These are phyloP conservation scores for Mimumesa dahlbomi DNA, from an alignment of 2,888 invertebrate genomes.

Conservation along the genomic window DNA sequence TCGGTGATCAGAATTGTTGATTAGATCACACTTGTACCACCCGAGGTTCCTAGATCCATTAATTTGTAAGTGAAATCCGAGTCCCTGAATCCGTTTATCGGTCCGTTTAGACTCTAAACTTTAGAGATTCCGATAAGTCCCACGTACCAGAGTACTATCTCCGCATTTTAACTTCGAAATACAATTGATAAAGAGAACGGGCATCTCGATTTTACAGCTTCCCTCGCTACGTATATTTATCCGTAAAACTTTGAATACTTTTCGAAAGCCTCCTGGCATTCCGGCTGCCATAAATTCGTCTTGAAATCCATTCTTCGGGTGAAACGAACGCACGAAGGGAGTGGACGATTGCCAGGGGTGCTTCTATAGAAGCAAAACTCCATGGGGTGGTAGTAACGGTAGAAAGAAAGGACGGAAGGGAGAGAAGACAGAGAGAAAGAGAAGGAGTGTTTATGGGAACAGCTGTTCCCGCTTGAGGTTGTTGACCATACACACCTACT, in stretches of 20 bases:
- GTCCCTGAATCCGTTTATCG: no score
- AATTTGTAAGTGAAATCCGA: no score
- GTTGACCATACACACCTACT: conserved; percentile 41
- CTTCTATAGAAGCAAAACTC: not conserved
- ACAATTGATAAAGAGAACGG: no score
- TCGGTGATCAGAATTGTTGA: no score
- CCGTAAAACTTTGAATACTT: not conserved
- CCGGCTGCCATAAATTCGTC: not conserved
- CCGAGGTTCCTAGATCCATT: no score
- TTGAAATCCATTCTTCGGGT: not conserved
- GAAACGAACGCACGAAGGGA: not conserved
- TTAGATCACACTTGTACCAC: no score
- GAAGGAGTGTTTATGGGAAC: conserved; percentile 42
- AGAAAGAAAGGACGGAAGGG: conserved; percentile 1
- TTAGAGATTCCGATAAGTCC: no score
- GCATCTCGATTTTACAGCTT: no score
- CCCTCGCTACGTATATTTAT: no score
- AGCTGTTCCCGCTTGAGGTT: conserved; percentile 42
- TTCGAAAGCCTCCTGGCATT: not conserved
- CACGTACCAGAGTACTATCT: no score
- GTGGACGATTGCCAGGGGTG: not conserved
- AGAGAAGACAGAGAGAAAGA: conserved; percentile 1
- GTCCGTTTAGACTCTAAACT: no score
- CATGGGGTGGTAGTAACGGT: not conserved
- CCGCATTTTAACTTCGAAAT: no score